A percentile compares a stretch with the other conserved stretches of the same genome.
These are phyloP conservation scores for Ectemnius cavifrons DNA, from an alignment of 2,888 invertebrate genomes.

Conservation along the genomic window DNA sequence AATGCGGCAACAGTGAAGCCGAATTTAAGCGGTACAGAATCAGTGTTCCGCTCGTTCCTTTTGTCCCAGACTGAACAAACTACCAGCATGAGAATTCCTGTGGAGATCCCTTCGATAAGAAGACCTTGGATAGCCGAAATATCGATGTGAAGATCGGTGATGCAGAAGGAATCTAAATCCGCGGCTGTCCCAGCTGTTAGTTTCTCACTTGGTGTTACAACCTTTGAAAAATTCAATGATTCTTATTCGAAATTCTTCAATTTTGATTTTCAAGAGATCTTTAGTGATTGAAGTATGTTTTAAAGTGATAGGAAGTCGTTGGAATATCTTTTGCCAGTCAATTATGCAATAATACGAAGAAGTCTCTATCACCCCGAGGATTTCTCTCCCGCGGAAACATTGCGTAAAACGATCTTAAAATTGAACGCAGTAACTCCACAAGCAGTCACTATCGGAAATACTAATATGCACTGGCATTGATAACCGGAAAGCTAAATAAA, in stretches of 20 bases:
- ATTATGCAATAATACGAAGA: too few species aligned
- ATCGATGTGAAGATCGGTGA: constrained; percentile 66
- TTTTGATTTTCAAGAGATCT: too few species aligned
- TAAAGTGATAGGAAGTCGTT: too few species aligned
- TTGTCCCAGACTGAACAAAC: constrained; percentile 77
- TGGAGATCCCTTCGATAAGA: constrained; percentile 73
- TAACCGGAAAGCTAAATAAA: background rate
- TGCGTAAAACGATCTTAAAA: too few species aligned
- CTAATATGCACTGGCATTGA: constrained; percentile 1
- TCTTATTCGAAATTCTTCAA: too few species aligned
- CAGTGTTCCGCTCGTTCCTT: constrained; percentile 73
- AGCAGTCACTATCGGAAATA: background rate
- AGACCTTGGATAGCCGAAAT: constrained; percentile 72
- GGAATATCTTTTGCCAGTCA: too few species aligned
- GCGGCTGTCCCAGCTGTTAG: constrained; percentile 32
- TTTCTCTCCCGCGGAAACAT: too few species aligned
- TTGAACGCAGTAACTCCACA: too few species aligned
- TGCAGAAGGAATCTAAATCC: constrained; percentile 66
- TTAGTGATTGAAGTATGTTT: too few species aligned
- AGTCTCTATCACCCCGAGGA: too few species aligned
- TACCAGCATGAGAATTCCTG: constrained; percentile 74
- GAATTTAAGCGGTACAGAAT: constrained; percentile 76
- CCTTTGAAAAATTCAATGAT: constrained; percentile 50
- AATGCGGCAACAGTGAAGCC: constrained; percentile 75
- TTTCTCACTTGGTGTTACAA: constrained; percentile 65